Evolutionary conservation across 2,888 invertebrate species (phyloP).

Genomic region (Heliconius aoede): DNA sequence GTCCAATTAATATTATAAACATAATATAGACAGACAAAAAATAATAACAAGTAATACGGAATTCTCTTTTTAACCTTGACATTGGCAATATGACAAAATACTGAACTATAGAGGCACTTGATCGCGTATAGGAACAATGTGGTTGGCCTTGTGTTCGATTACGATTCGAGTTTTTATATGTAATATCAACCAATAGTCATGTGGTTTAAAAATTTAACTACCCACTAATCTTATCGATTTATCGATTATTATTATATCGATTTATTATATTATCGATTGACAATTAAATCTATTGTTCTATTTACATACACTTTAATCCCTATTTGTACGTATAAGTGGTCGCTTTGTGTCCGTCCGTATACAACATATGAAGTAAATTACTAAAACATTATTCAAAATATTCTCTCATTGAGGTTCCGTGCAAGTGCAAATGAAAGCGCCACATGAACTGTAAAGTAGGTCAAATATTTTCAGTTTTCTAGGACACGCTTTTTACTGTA

Average conservation of each 20-base stretch:
- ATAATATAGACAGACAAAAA: background rate
- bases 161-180: constrained; percentile 39
- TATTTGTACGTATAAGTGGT: background rate
- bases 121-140: constrained; percentile 74
- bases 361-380: background rate
- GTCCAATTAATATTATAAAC: background rate
- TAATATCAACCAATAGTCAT: constrained; percentile 35
- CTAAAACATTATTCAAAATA: constrained; percentile 13
- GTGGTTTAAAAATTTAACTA: no score
- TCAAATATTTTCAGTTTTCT: constrained; percentile 40
- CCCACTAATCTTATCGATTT: no score
- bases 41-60: constrained; percentile 37
- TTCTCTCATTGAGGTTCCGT: constrained; percentile 15
- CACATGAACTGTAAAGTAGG: constrained; percentile 35
- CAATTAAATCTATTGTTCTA: constrained; percentile 1
- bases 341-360: background rate
- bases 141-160: constrained; percentile 74
- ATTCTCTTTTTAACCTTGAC: constrained; percentile 68
- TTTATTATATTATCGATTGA: no score
- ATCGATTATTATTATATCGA: no score
- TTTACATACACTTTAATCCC: background rate
- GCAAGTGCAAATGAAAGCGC: constrained; percentile 31
- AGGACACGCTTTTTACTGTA: constrained; percentile 35
- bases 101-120: constrained; percentile 72
- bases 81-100: constrained; percentile 69